Base-by-base conservation (phyloP, 2,113 vertebrate species). In the Lophochroa leadbeateri region DNA sequence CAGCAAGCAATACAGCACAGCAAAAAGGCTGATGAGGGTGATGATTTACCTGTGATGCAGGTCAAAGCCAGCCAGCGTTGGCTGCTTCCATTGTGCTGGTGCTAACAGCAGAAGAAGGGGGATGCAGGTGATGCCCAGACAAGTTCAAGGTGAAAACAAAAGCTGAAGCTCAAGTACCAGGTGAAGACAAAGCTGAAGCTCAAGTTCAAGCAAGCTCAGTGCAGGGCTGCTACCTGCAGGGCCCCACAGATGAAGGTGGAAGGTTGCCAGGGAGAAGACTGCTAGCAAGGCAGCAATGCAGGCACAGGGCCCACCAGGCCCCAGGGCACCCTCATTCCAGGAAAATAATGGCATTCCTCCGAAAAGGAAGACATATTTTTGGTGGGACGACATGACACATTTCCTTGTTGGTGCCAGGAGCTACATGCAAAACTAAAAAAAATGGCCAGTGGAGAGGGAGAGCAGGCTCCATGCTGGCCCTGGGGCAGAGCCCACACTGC, bases 361-460 rank as follows among this genome's bases (percentile, higher is more conserved):
- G 70, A 19, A 50, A 49, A 28, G 3, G 14, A 6, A 5, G 46
- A 14, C 11, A 0, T 17, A 4, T 1, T 43, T 1, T 35, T 28
- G 37, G 10, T 16, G 41, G 37, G 8, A 7, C 1, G 3, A 75
- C 13, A 0, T 3, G 11, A 0, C 17, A 0, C 13, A 18, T 52
- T 21, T 35, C 46, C 19, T 2, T 5, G 4, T 33, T 31, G 19
- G 19, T 74, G 49, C 46, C 5, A 10, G 53, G 17, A 24, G 4
- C 18, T 81, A 52, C 11, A 0, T 8, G 47, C 23, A 41, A 46
- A 58, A 50, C 37, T 82, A 27, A 31, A 47, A 68, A 31, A 61
- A 1, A 28, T 0, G 4, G 13, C 39, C 13, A 6, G 39, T 35
- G 35, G 58, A 47, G 50, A 41, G 33, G 41, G n/a, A 65, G 80